A percentile compares a stretch with the other conserved stretches of the same genome.
Evolutionary conservation across 1,140 invertebrate genomes (phyloP).

Genomic region (Probaryconus sp.): DNA sequence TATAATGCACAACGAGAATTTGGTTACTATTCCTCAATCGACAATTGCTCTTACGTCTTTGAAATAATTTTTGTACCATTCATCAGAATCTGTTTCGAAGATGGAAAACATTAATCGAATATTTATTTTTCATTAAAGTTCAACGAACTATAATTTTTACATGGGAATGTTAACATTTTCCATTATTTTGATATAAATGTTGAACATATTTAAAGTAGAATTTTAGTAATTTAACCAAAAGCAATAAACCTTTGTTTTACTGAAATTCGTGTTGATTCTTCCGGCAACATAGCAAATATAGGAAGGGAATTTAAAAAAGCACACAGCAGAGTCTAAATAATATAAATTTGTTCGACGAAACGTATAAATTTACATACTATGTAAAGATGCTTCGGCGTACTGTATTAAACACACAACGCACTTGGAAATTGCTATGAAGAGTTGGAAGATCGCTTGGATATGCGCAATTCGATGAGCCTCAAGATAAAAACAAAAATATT

Average conservation of each 20-base stretch:
- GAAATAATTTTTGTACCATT: too few species aligned
- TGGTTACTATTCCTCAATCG: too few species aligned
- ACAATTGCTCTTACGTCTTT: too few species aligned
- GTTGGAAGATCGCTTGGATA: conserved; percentile 56
- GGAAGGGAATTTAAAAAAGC: conserved; percentile 18
- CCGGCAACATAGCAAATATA: conserved; percentile 4
- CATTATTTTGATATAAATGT: too few species aligned
- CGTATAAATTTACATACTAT: conserved; percentile 39
- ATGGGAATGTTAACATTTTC: too few species aligned
- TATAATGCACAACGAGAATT: too few species aligned
- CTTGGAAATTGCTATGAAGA: conserved; percentile 50
- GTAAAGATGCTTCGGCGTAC: conserved; percentile 36
- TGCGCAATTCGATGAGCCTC: conserved; percentile 51
- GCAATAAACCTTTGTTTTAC: neutral
- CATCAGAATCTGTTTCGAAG: too few species aligned
- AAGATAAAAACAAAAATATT: conserved; percentile 53
- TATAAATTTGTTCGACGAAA: conserved; percentile 38
- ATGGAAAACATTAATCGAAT: too few species aligned
- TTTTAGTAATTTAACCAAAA: too few species aligned
- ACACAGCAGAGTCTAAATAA: conserved; percentile 27
- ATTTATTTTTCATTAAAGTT: too few species aligned
- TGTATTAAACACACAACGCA: conserved; percentile 47
- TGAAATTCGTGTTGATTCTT: conserved; percentile 1
- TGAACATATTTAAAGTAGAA: too few species aligned
- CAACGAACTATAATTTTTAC: too few species aligned